Conservation (phyloP, 1,140 invertebrate species). For the Drosophila tristis region DNA sequence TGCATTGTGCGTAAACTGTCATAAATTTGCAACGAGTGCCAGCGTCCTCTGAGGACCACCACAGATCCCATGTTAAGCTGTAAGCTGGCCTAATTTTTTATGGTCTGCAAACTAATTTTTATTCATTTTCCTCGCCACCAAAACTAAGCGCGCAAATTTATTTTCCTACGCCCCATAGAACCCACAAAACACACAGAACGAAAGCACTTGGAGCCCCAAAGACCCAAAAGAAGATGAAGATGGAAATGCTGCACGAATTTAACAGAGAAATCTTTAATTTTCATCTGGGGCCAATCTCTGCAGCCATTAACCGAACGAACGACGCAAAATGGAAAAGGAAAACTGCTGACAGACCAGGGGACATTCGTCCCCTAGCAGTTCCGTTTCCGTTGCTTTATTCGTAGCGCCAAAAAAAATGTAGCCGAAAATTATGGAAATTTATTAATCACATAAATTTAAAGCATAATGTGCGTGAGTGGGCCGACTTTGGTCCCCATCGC, state of each 20-base stretch:
- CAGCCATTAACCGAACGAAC: slow-evolving; percentile 24
- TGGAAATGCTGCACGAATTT: slow-evolving; percentile 37
- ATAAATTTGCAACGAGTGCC: slow-evolving; percentile 68
- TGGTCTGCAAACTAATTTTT: slow-evolving; percentile 78
- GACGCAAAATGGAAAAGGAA: slow-evolving; percentile 27
- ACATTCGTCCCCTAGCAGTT: slow-evolving; percentile 44
- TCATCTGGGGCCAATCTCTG: slow-evolving; percentile 73
- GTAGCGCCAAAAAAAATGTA: slow-evolving; percentile 19
- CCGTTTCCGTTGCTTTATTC: slow-evolving; percentile 10
- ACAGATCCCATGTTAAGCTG: slow-evolving; percentile 50
- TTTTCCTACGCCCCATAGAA: slow-evolving; percentile 51
- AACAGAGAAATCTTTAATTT: slow-evolving; percentile 66
- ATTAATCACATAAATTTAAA: slow-evolving; percentile 82
- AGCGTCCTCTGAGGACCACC: neutral
- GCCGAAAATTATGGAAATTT: slow-evolving; percentile 79
- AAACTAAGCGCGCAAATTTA: slow-evolving; percentile 67
- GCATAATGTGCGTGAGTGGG: slow-evolving; percentile 73
- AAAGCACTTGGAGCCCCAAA: neutral
- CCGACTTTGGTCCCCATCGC: slow-evolving; percentile 20
- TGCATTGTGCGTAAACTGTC: slow-evolving; percentile 76
- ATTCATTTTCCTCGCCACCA: slow-evolving; percentile 64
- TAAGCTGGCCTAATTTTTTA: slow-evolving; percentile 80
- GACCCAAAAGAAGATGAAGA: neutral
- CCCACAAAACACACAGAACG: no score
- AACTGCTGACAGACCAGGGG: slow-evolving; percentile 56